Evolutionary conservation across 2,888 invertebrate genomes (phyloP).

Genomic region (Orchesellides sinensis): DNA sequence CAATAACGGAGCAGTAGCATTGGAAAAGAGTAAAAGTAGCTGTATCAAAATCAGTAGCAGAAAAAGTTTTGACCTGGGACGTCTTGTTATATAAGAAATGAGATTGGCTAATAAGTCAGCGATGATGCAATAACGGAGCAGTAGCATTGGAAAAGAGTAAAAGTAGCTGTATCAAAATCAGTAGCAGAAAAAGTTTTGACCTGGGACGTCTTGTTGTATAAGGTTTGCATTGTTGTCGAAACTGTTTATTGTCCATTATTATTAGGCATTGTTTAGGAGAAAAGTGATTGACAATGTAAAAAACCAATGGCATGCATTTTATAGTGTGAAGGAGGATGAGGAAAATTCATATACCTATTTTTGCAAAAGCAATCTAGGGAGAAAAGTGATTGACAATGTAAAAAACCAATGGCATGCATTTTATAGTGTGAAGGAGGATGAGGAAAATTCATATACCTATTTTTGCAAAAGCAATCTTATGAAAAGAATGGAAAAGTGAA

Average conservation of each 20-base stretch:
- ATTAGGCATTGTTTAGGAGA: neutral
- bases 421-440: too few species aligned
- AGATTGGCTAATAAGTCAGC: too few species aligned
- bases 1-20: neutral
- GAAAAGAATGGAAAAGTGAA: too few species aligned
- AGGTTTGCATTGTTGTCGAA: too few species aligned
- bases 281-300: conserved; percentile 4
- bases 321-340: too few species aligned
- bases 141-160: neutral
- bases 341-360: too few species aligned
- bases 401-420: neutral
- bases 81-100: too few species aligned
- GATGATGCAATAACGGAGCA: neutral
- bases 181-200: neutral
- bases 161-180: neutral
- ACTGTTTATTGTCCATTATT: too few species aligned
- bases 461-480: too few species aligned
- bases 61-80: neutral
- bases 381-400: conserved; percentile 9
- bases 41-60: conserved; percentile 5
- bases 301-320: neutral
- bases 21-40: neutral
- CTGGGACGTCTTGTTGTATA: too few species aligned
- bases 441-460: too few species aligned
- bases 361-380: too few species aligned